Evolutionary conservation across 2,888 invertebrate genomes (phyloP).

Genomic region (Polydrusus tereticollis): DNA sequence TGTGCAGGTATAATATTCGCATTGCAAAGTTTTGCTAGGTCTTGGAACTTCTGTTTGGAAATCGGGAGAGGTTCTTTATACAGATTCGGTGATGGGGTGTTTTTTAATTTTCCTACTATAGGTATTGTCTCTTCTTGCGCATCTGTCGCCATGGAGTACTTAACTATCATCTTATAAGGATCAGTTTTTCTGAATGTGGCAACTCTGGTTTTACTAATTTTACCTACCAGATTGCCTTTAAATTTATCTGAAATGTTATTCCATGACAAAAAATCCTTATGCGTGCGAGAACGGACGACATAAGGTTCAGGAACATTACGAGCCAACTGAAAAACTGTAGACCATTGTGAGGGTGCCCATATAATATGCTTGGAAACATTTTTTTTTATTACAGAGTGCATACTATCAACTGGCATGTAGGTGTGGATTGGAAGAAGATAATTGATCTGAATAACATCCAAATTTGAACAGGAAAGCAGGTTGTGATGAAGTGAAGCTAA

Average conservation of each 20-base stretch:
- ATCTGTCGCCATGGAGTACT: neutral
- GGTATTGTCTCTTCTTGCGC: neutral
- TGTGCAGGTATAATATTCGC: conserved; percentile 5
- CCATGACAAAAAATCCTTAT: conserved; percentile 3
- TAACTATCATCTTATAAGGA: neutral
- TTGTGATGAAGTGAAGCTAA: conserved; percentile 1
- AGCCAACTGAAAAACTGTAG: conserved; percentile 10
- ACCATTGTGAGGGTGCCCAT: conserved; percentile 15
- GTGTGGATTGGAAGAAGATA: conserved; percentile 7
- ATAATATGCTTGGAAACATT: conserved; percentile 9
- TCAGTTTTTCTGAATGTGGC: conserved; percentile 6
- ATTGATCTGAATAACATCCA: conserved; percentile 11
- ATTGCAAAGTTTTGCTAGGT: conserved; percentile 8
- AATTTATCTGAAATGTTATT: conserved; percentile 16
- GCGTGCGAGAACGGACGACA: neutral
- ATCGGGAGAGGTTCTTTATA: conserved; percentile 8
- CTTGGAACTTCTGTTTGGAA: neutral
- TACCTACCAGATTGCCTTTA: conserved; percentile 18
- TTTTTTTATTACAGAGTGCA: conserved; percentile 17
- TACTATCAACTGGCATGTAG: conserved; percentile 22
- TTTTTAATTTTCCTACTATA: neutral
- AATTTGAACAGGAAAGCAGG: neutral
- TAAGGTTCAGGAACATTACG: conserved; percentile 17
- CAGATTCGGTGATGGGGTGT: neutral
- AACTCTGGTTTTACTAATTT: conserved; percentile 14